Conservation (phyloP, 2,888 invertebrate genomes). For the Acanthosepion lycidas region DNA sequence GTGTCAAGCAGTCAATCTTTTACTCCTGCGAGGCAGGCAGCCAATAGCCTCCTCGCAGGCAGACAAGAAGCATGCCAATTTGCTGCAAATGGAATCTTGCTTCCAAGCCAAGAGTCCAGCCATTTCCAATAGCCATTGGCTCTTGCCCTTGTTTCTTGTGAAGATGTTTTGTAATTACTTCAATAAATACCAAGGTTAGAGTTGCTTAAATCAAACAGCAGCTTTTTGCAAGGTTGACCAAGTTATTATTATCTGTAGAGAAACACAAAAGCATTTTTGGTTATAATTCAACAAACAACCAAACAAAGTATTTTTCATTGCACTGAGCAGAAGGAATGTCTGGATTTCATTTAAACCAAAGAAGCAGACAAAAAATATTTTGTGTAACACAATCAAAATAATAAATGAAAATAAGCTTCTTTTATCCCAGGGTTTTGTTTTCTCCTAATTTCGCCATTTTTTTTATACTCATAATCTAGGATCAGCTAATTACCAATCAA, state of each 20-base stretch:
- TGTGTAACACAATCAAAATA: no score
- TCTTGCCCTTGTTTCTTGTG: not conserved
- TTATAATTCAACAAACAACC: no score
- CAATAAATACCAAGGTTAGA: not conserved
- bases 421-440: no score
- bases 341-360: no score
- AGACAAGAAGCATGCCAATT: not conserved
- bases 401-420: no score
- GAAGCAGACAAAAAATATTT: no score
- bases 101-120: not conserved
- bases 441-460: no score
- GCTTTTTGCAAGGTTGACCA: not conserved
- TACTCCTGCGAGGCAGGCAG: not conserved
- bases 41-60: not conserved
- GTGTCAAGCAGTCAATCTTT: not conserved
- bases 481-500: no score
- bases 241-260: not conserved
- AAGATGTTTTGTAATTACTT: not conserved
- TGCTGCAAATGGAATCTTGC: not conserved
- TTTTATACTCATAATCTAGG: no score
- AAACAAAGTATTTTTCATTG: no score
- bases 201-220: not conserved
- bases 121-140: not conserved
- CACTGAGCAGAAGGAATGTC: no score
- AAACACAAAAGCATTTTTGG: not conserved